Percentiles rank a stretch among this genome's conserved stretches.
Conservation (phyloP, 2,113 vertebrate species). For the Beaufortia kweichowensis region DNA sequence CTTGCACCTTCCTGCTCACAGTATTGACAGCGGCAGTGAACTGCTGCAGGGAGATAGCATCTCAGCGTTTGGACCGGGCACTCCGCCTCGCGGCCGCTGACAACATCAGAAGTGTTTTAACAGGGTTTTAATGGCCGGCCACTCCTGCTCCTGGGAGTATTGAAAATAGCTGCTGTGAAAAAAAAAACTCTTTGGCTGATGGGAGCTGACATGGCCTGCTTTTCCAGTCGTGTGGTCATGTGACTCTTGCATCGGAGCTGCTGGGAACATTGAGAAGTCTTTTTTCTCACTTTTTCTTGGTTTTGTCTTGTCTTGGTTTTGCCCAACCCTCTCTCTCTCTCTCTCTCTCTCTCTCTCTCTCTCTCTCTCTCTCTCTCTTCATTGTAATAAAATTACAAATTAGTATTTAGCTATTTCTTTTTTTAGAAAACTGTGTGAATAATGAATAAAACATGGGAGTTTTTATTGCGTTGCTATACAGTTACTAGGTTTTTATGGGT, state of each 20-base stretch:
- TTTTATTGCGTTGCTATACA: too few relatives aligned
- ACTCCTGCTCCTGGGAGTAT: constrained; percentile 85
- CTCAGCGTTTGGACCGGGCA: constrained; percentile 72
- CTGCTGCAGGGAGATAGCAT: constrained; percentile 83
- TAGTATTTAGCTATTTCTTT: too few relatives aligned
- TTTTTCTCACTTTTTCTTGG: constrained; percentile 49
- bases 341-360: too few relatives aligned
- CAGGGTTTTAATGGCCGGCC: constrained; percentile 98
- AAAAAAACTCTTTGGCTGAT: constrained; percentile 55
- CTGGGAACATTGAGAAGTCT: neutral
- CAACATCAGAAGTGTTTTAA: constrained; percentile 99
- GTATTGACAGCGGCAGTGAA: constrained; percentile 92
- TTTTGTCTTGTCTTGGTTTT: constrained; percentile 26
- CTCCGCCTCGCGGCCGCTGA: constrained; percentile 85
- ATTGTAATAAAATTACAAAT: too few relatives aligned
- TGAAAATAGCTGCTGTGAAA: constrained; percentile 81
- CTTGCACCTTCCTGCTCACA: constrained; percentile 91
- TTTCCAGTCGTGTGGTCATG: constrained; percentile 38
- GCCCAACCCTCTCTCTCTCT: too few relatives aligned
- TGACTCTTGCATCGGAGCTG: constrained; percentile 35
- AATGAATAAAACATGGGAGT: neutral
- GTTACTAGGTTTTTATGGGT: too few relatives aligned
- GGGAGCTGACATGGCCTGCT: constrained; percentile 50
- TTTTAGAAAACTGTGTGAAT: too few relatives aligned
- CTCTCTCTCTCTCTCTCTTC: too few relatives aligned